phyloP scores from a whole-genome alignment of 2,888 invertebrate genomes.

The Tetramorium bicarinatum region DNA sequence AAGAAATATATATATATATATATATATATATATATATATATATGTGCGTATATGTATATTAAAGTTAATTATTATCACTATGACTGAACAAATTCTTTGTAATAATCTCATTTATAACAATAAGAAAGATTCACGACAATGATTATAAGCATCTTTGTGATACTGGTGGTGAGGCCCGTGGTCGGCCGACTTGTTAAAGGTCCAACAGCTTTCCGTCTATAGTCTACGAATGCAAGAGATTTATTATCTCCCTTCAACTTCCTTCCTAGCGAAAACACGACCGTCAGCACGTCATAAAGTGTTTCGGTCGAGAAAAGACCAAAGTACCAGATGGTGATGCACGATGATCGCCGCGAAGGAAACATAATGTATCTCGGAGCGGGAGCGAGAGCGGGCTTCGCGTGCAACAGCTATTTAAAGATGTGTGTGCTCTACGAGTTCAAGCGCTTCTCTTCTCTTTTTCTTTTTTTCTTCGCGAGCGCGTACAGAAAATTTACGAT shows the following conservation, averaged over 20 bases:
- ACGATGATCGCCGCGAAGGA: constrained; percentile 75
- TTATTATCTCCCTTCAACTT: constrained; percentile 76
- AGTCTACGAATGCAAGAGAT: constrained; percentile 55
- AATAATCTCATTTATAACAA: constrained; percentile 5
- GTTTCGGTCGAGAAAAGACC: constrained; percentile 59
- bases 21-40: too few relatives aligned
- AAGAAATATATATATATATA: too few relatives aligned
- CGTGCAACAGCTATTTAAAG: constrained; percentile 64
- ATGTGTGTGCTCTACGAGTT: background rate
- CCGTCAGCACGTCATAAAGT: constrained; percentile 81
- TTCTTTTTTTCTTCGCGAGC: constrained; percentile 11
- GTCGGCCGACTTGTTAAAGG: constrained; percentile 1
- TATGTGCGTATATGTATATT: too few relatives aligned
- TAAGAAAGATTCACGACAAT: background rate
- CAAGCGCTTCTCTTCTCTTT: constrained; percentile 16
- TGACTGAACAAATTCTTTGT: background rate
- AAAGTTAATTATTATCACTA: background rate
- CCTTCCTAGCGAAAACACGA: constrained; percentile 75
- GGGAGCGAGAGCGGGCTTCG: constrained; percentile 26
- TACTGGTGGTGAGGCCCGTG: background rate
- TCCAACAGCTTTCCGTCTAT: constrained; percentile 25
- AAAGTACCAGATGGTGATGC: constrained; percentile 76
- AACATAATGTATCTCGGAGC: constrained; percentile 68
- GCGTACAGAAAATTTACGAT: constrained; percentile 48
- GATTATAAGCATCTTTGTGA: background rate